These are phyloP conservation scores for Prochilodus magdalenae DNA, from an alignment of 2,113 vertebrate genomes.

Conservation along the genomic window DNA sequence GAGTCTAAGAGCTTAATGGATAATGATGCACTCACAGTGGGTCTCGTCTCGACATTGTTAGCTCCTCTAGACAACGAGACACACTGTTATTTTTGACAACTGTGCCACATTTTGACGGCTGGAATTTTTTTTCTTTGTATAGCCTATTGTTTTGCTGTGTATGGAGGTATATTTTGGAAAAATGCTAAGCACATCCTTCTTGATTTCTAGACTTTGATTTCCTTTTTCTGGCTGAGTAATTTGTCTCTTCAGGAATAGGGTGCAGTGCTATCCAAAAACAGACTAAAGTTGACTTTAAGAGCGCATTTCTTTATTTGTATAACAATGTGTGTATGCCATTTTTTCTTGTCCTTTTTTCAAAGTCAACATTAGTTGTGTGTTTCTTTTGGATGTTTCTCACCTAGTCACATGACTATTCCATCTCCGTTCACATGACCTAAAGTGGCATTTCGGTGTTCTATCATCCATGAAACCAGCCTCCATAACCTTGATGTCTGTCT, in stretches of 20 bases:
- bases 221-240: conserved; percentile 69
- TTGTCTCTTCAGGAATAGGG: conserved; percentile 68
- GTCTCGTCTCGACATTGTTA: neutral
- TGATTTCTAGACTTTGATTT: conserved; percentile 49
- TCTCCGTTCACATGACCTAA: conserved; percentile 74
- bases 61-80: neutral
- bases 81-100: conserved; percentile 41
- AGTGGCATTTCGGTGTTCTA: conserved; percentile 61
- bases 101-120: conserved; percentile 52
- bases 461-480: conserved; percentile 45
- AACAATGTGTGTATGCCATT: conserved; percentile 77
- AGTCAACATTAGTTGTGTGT: conserved; percentile 82
- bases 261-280: conserved; percentile 72
- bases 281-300: conserved; percentile 82
- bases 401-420: conserved; percentile 59
- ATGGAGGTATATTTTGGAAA: conserved; percentile 42
- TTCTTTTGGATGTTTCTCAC: conserved; percentile 76
- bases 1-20: conserved; percentile 6
- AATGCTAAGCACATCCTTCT: conserved; percentile 65
- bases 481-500: conserved; percentile 51
- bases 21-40: conserved; percentile 10
- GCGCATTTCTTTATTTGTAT: conserved; percentile 78
- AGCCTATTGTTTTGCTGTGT: conserved; percentile 53
- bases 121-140: conserved; percentile 47
- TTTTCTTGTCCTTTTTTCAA: conserved; percentile 72